phyloP scores from a whole-genome alignment of 2,113 vertebrate genomes.

The Otocyon megalotis region DNA sequence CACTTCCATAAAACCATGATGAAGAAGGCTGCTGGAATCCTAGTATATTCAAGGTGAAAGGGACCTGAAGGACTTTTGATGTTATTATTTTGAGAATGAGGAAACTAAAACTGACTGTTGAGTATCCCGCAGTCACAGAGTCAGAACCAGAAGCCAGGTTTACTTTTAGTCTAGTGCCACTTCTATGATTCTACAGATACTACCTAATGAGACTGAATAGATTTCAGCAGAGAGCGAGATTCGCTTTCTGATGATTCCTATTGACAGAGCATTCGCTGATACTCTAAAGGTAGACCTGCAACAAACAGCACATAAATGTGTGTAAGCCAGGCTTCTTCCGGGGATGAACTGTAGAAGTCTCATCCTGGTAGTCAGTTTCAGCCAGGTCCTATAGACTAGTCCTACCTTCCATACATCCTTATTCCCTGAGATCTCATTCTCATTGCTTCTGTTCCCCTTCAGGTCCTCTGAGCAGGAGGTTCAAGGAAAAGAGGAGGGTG shows the following conservation, averaged over 20 bases:
- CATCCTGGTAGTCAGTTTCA: neutral
- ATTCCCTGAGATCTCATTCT: neutral
- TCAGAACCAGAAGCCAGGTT: neutral
- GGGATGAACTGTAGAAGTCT: neutral
- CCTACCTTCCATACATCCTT: rapidly evolving
- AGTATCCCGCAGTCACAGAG: neutral
- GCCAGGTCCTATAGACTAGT: neutral
- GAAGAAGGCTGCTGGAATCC: neutral
- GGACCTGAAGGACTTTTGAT: neutral
- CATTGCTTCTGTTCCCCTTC: neutral
- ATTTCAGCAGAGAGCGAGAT: neutral
- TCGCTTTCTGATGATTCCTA: neutral
- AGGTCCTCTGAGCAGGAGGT: neutral
- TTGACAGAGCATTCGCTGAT: neutral
- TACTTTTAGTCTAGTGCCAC: neutral
- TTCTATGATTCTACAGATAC: neutral
- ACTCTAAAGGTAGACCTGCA: neutral
- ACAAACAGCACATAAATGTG: neutral
- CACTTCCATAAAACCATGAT: neutral
- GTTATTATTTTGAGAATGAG: neutral
- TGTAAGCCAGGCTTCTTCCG: neutral
- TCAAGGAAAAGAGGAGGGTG: neutral
- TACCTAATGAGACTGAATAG: neutral
- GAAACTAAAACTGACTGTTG: neutral
- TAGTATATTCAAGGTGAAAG: neutral